Conservation (phyloP, 1,140 invertebrate genomes). For the Drosophila quadrilineata region DNA sequence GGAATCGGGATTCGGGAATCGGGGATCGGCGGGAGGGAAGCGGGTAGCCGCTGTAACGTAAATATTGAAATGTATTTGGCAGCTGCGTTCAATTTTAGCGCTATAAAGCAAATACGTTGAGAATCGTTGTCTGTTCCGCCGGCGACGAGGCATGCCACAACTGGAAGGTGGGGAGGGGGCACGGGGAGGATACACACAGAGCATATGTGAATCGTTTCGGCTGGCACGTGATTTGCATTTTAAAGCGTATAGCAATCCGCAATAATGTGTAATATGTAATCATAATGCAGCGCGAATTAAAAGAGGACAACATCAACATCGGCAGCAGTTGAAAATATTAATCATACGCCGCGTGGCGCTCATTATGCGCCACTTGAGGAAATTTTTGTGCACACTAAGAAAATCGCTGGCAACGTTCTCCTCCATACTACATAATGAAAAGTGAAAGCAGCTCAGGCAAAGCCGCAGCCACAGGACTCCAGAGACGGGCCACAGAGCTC, state of each 20-base stretch:
- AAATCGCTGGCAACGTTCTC: constrained; percentile 18
- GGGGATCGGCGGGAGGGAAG: background rate
- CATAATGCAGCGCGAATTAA: constrained; percentile 70
- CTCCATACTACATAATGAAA: constrained; percentile 62
- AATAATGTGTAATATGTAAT: constrained; percentile 72
- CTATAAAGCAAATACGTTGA: constrained; percentile 69
- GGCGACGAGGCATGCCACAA: constrained; percentile 6
- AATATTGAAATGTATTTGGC: constrained; percentile 80
- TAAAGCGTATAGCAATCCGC: constrained; percentile 48
- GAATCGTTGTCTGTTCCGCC: constrained; percentile 32
- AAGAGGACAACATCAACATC: no score
- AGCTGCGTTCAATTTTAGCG: constrained; percentile 71
- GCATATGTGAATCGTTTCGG: constrained; percentile 53
- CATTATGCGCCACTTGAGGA: constrained; percentile 72
- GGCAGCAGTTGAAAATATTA: constrained; percentile 77
- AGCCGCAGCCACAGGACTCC: constrained; percentile 10
- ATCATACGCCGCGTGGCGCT: constrained; percentile 77
- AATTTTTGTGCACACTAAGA: constrained; percentile 31
- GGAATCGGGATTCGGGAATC: constrained; percentile 39
- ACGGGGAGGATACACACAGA: background rate
- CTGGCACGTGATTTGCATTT: constrained; percentile 70
- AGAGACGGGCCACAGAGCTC: background rate
- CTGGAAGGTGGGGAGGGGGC: background rate
- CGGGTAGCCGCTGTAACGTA: constrained; percentile 57
- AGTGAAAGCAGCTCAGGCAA: constrained; percentile 66